Evolutionary conservation across 2,797 vertebrate genomes (phyloP).

Genomic region (Enteromius trimaculatus): DNA sequence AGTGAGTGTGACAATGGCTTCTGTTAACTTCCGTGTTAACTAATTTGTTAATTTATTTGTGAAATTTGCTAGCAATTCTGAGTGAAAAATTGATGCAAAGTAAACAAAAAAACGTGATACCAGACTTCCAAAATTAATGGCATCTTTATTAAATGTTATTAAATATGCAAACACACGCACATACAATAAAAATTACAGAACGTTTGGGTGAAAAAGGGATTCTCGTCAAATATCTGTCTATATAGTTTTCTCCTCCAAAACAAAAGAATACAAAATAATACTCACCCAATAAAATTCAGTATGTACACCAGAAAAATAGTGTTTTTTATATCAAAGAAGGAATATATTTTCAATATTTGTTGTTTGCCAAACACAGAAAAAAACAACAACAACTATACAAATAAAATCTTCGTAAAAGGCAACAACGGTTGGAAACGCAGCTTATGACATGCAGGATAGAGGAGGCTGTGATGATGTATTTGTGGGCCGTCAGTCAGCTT

Average conservation of each 20-base stretch:
- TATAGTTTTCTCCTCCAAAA: conserved; percentile 49
- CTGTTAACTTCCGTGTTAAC: background rate
- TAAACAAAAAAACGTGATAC: background rate
- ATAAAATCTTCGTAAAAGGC: conserved; percentile 57
- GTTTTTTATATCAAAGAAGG: conserved; percentile 72
- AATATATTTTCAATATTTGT: conserved; percentile 64
- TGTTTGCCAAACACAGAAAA: conserved; percentile 36
- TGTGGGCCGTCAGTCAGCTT: conserved; percentile 62
- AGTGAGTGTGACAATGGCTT: background rate
- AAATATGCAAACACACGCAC: conserved; percentile 76
- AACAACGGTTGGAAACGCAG: conserved; percentile 48
- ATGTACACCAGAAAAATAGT: conserved; percentile 81
- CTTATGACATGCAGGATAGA: conserved; percentile 58
- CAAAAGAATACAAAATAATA: conserved; percentile 43
- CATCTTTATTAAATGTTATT: conserved; percentile 80
- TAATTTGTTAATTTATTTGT: background rate
- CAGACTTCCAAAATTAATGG: conserved; percentile 50
- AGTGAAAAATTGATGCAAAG: background rate
- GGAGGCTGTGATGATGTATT: conserved; percentile 53
- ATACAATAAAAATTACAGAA: conserved; percentile 75
- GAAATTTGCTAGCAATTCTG: background rate
- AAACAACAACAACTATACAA: conserved; percentile 63
- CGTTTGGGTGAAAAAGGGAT: conserved; percentile 62
- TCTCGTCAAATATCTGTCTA: conserved; percentile 66
- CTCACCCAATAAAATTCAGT: conserved; percentile 71